A percentile compares a stretch with the other conserved stretches of the same genome.
These are phyloP conservation scores for Batillaria attramentaria DNA, from an alignment of 1,140 invertebrate genomes.

Conservation along the genomic window DNA sequence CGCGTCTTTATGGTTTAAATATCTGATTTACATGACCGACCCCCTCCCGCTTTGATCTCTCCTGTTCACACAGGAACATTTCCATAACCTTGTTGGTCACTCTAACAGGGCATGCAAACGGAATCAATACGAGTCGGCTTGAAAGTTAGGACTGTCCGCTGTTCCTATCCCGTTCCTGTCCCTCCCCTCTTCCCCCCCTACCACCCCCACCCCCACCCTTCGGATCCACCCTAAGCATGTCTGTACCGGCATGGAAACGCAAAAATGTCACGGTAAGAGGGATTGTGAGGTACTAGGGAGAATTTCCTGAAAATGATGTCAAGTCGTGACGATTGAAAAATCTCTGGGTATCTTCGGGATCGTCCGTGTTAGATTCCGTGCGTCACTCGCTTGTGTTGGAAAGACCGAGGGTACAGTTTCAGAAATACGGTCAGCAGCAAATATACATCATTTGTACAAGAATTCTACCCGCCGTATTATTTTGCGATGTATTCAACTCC, in stretches of 20 bases:
- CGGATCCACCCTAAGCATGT: too few relatives aligned
- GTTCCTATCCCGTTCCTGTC: background rate
- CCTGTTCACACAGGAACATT: background rate
- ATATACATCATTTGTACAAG: too few relatives aligned
- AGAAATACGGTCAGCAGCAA: too few relatives aligned
- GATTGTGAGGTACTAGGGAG: too few relatives aligned
- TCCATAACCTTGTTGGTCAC: background rate
- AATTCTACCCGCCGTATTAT: too few relatives aligned
- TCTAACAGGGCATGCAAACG: background rate
- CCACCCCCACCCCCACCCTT: too few relatives aligned
- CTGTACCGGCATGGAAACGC: background rate
- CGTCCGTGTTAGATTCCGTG: background rate
- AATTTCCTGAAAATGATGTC: too few relatives aligned
- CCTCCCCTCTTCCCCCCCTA: background rate
- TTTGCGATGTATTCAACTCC: too few relatives aligned
- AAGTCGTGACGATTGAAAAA: too few relatives aligned
- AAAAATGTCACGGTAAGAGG: background rate
- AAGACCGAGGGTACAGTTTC: too few relatives aligned
- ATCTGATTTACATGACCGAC: conserved; percentile 14
- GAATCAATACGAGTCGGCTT: background rate
- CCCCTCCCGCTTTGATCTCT: background rate
- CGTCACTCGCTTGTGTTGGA: too few relatives aligned
- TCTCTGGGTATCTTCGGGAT: background rate
- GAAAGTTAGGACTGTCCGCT: background rate
- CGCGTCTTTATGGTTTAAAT: conserved; percentile 10